phyloP scores from a whole-genome alignment of 2,888 invertebrate species.

The Rhamnusium bicolor region DNA sequence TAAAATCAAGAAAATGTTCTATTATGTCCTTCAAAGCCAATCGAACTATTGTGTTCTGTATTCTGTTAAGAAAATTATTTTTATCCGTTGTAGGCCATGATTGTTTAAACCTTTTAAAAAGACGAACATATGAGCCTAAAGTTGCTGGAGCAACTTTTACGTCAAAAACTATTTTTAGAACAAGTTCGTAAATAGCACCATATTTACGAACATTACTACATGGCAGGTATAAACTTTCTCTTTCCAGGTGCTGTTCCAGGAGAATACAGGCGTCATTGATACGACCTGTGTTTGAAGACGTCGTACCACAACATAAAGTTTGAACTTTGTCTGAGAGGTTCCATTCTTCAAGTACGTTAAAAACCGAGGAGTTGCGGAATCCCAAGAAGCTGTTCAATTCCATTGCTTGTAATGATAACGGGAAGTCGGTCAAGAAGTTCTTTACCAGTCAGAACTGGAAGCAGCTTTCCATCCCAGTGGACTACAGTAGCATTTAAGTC shows the following conservation, averaged over 20 bases:
- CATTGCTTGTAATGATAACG: conserved; percentile 49
- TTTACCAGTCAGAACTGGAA: conserved; percentile 44
- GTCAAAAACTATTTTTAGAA: conserved; percentile 48
- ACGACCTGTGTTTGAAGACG: conserved; percentile 55
- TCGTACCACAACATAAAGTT: conserved; percentile 52
- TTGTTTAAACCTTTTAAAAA: background rate
- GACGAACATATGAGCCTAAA: background rate
- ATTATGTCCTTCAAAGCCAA: background rate
- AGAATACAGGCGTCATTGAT: conserved; percentile 53
- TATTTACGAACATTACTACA: too few relatives aligned
- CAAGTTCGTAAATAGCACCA: conserved; percentile 56
- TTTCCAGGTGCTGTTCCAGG: conserved; percentile 54
- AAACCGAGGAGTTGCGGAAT: conserved; percentile 13
- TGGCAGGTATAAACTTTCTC: conserved; percentile 47
- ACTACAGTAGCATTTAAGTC: conserved; percentile 30
- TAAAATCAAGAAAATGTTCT: background rate
- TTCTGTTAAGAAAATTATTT: background rate
- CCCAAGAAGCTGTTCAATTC: conserved; percentile 50
- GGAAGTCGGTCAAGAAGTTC: conserved; percentile 53
- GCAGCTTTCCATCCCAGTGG: conserved; percentile 58
- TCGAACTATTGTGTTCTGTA: conserved; percentile 1
- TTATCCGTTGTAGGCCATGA: background rate
- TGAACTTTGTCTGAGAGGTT: conserved; percentile 48
- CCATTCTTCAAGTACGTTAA: conserved; percentile 48
- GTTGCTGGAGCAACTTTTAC: conserved; percentile 36